Evolutionary conservation across 1,140 invertebrate genomes (phyloP).

Genomic region (Carcinoscorpius rotundicauda): DNA sequence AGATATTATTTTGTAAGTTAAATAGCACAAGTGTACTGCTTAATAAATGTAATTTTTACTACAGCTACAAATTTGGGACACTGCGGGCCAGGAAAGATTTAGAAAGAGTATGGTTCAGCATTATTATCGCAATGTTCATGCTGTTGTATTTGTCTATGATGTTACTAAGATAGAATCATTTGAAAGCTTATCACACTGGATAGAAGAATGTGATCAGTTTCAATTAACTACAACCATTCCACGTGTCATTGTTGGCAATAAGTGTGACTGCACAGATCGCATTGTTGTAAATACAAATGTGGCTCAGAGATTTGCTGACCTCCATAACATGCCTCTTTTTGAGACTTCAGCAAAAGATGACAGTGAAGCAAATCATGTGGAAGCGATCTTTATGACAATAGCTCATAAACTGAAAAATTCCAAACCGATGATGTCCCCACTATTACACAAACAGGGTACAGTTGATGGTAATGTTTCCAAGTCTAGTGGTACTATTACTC

Average conservation of each 20-base stretch:
- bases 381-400: slow-evolving; percentile 70
- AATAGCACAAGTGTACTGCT: neutral
- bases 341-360: slow-evolving; percentile 39
- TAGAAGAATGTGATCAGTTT: slow-evolving; percentile 58
- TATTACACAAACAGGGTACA: too few relatives aligned
- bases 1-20: too few relatives aligned
- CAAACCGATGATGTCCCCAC: slow-evolving; percentile 45
- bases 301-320: slow-evolving; percentile 56
- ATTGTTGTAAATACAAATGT: slow-evolving; percentile 52
- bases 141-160: slow-evolving; percentile 61
- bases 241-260: slow-evolving; percentile 64
- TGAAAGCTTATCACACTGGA: slow-evolving; percentile 52
- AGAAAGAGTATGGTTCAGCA: slow-evolving; percentile 72
- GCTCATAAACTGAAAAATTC: slow-evolving; percentile 61
- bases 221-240: slow-evolving; percentile 50
- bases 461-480: too few relatives aligned
- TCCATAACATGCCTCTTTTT: slow-evolving; percentile 50
- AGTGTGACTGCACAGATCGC: slow-evolving; percentile 53
- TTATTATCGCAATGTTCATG: slow-evolving; percentile 70
- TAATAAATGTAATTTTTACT: slow-evolving; percentile 1
- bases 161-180: slow-evolving; percentile 50
- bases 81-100: slow-evolving; percentile 96
- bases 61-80: slow-evolving; percentile 90
- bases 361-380: slow-evolving; percentile 59
- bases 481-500: too few relatives aligned